Evolutionary conservation across 92 coral and sea anemone species (phyloP).

Genomic region (Scolanthus callimorphus): DNA sequence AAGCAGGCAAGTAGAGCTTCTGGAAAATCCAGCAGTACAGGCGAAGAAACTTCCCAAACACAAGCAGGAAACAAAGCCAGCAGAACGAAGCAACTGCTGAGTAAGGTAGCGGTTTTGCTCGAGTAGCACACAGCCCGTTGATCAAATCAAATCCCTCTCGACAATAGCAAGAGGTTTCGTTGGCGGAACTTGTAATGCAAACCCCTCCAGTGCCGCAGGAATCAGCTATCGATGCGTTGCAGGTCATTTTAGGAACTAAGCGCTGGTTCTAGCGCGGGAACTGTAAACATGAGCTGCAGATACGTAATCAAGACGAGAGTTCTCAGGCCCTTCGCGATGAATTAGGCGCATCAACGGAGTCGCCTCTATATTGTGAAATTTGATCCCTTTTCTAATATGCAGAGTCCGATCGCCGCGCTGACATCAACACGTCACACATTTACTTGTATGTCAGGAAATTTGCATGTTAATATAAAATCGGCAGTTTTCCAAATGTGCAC

Average conservation of each 20-base stretch:
- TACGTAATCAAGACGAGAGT: no score
- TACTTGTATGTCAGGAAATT: no score
- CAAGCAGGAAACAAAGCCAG: conserved; percentile 75
- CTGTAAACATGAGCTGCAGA: background rate
- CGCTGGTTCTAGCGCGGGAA: no score
- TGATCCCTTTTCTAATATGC: no score
- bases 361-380: no score
- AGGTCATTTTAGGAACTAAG: conserved; percentile 45
- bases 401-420: no score
- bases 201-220: conserved; percentile 68
- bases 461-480: no score
- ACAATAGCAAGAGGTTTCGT: conserved; percentile 49
- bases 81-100: conserved; percentile 79
- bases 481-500: no score
- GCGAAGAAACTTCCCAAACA: conserved; percentile 65
- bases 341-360: no score
- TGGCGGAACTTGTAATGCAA: conserved; percentile 30
- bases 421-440: no score
- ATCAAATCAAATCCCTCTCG: conserved; percentile 27
- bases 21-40: conserved; percentile 67
- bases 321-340: no score
- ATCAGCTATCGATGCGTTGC: conserved; percentile 38
- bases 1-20: conserved; percentile 78
- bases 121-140: conserved; percentile 40
- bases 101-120: conserved; percentile 46